These are phyloP conservation scores for Ceraclea dissimilis DNA, from an alignment of 2,888 invertebrate genomes.

Conservation along the genomic window DNA sequence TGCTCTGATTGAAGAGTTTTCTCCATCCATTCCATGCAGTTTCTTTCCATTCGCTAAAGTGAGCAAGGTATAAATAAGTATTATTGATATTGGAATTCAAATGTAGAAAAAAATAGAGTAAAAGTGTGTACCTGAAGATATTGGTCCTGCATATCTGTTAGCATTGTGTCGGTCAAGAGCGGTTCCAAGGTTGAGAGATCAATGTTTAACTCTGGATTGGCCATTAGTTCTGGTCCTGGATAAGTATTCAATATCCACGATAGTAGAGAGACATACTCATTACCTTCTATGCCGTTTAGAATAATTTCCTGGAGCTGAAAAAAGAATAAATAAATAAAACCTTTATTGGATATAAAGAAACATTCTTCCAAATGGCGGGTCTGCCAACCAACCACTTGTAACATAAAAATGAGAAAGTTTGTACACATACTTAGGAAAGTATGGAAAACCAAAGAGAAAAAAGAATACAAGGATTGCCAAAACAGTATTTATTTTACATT, in stretches of 20 bases:
- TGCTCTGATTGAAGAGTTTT: slow-evolving; percentile 87
- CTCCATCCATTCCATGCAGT: slow-evolving; percentile 93
- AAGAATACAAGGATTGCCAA: too few species aligned
- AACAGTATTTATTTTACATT: too few species aligned
- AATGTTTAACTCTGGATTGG: slow-evolving; percentile 76
- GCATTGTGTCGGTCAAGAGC: slow-evolving; percentile 64
- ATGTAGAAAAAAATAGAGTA: not conserved
- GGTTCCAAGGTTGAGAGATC: slow-evolving; percentile 65
- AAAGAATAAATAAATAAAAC: too few species aligned
- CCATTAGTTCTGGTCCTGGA: slow-evolving; percentile 79
- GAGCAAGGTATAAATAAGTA: too few species aligned
- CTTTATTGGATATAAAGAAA: too few species aligned
- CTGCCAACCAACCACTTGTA: too few species aligned
- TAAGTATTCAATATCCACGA: slow-evolving; percentile 93
- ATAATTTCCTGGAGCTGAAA: slow-evolving; percentile 76
- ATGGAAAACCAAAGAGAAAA: too few species aligned
- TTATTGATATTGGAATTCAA: too few species aligned
- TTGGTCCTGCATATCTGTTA: slow-evolving; percentile 72
- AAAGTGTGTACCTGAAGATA: slow-evolving; percentile 56
- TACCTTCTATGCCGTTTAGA: slow-evolving; percentile 83
- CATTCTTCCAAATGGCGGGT: too few species aligned
- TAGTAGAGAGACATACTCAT: slow-evolving; percentile 90
- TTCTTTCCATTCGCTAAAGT: slow-evolving; percentile 71
- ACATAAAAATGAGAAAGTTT: too few species aligned
- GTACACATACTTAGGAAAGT: too few species aligned